Evolutionary conservation across 2,797 vertebrate genomes (phyloP).

Genomic region (Anguilla marmorata): DNA sequence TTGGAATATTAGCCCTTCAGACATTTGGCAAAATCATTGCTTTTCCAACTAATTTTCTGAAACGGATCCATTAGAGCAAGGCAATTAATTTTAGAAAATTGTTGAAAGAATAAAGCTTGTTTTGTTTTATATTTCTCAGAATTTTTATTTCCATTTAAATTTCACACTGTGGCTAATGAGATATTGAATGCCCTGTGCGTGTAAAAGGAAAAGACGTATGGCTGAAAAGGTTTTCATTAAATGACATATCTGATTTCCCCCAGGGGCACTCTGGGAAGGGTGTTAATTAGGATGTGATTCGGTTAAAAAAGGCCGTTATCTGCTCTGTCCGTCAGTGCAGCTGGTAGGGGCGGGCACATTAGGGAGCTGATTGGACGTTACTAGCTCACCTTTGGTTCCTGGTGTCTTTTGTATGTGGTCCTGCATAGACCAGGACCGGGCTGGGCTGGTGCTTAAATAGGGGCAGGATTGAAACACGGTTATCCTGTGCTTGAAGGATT

Average conservation of each 20-base stretch:
- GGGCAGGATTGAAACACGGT: not conserved
- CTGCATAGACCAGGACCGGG: not conserved
- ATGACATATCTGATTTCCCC: conserved; percentile 3
- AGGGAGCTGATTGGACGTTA: conserved; percentile 10
- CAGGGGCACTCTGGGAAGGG: not conserved
- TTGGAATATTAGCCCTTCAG: not conserved
- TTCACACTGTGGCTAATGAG: not conserved
- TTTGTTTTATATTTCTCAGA: too few species aligned
- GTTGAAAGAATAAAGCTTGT: not conserved
- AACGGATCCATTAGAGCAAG: not conserved
- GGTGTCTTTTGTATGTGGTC: not conserved
- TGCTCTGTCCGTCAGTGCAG: not conserved
- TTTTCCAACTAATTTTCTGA: not conserved
- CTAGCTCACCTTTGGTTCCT: not conserved
- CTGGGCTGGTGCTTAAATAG: not conserved
- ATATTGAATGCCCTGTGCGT: not conserved
- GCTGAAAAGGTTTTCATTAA: not conserved
- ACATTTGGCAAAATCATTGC: not conserved
- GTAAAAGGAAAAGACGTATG: not conserved
- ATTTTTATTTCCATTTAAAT: too few species aligned
- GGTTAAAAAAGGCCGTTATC: not conserved
- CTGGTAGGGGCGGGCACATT: not conserved
- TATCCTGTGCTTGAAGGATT: not conserved
- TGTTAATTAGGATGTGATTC: conserved; percentile 25
- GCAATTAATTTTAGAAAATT: not conserved